Base-by-base conservation (phyloP, 2,888 invertebrate species). In the Oxyteleia sp. region DNA sequence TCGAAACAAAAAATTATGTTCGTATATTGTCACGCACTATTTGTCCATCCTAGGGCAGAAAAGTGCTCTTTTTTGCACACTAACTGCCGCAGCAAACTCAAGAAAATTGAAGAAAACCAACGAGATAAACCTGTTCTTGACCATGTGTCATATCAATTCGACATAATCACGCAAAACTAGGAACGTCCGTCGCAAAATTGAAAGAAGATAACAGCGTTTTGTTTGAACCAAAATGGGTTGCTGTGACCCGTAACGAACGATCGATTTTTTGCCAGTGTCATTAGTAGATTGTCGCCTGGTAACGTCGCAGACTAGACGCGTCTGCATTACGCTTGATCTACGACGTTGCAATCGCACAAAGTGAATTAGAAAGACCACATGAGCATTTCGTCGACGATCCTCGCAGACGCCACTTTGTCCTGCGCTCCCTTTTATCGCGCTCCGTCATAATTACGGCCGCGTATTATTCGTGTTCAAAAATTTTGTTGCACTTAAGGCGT, bases 311-410 rank as follows among this genome's bases (percentile, higher is more conserved):
- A 10, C 57, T 66, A 76, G 75, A 69, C 49, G 7, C 59, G 66
- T 76, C 76, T 61, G 41, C 45, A 53, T 78, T 78, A 61, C 68
- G 61, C 35, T 53, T 68, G 68, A 69, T 78, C 68, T 69, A 78
- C 51, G 68, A 26, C 45, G n/a, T 26, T 69, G 68, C 69, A 47
- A 74, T 74, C 53, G 69, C 68, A 43, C 45, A 78, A 78, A 78
- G 78, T 78, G 78, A 78, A 63, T 78, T 78, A 78, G 78, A 78
- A 63, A 78, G 47, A 69, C 61, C 76, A 68, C 76, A 78, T 11
- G 35, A 78, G 69, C 53, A 38, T 69, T 63, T 55, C 51, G 63
- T 16, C 68, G 59, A 16, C 61, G 66, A 49, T 59, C 43, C 53
- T 61, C 11, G 18, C 45, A 68, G 55, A 55, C 61, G 61, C 38